A percentile compares a stretch with the other conserved stretches of the same genome.
Conservation (phyloP, 2,888 invertebrate genomes). For the Fissipunctia ypsillon region DNA sequence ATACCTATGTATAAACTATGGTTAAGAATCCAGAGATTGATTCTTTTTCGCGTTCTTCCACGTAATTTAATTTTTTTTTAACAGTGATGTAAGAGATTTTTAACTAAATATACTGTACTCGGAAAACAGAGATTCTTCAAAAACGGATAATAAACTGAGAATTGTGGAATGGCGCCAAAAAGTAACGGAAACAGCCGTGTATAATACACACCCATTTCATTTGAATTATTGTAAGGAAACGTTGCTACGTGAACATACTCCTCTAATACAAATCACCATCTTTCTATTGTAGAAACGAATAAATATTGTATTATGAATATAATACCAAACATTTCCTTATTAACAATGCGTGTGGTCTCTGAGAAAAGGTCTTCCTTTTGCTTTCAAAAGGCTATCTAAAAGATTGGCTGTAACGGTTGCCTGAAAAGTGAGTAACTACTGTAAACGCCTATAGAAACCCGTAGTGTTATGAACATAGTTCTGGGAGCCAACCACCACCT, state of each 20-base stretch:
- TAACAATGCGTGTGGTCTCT: neutral
- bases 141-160: slow-evolving; percentile 50
- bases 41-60: neutral
- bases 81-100: slow-evolving; percentile 7
- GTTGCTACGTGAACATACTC: slow-evolving; percentile 45
- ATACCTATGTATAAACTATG: no score
- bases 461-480: no score
- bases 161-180: slow-evolving; percentile 62
- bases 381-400: slow-evolving; percentile 4
- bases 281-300: slow-evolving; percentile 37
- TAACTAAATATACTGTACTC: slow-evolving; percentile 12
- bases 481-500: no score
- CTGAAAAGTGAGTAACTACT: no score
- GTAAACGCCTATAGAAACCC: no score
- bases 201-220: slow-evolving; percentile 51
- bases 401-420: no score
- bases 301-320: slow-evolving; percentile 37
- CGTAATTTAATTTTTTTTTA: neutral
- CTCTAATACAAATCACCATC: slow-evolving; percentile 52
- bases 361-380: slow-evolving; percentile 10
- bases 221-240: slow-evolving; percentile 61
- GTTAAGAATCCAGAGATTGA: neutral
- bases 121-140: slow-evolving; percentile 49
- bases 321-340: slow-evolving; percentile 11
- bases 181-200: slow-evolving; percentile 50